Evolutionary conservation across 1,140 invertebrate species (phyloP), one percentile per base, ranked within the genome.

Genomic region (Phocides pigmalion): DNA sequence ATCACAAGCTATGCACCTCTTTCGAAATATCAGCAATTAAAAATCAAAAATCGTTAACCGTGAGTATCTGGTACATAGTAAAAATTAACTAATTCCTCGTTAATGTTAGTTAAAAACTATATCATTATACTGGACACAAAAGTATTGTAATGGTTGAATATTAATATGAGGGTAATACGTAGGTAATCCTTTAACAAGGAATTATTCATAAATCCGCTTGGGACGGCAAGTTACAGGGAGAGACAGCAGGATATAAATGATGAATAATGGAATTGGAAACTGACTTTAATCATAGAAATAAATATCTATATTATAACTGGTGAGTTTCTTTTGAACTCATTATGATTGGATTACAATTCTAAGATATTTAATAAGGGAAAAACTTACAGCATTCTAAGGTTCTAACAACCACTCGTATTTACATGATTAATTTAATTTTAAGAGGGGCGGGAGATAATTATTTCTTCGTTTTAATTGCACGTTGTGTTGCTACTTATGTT

Each of bases 391-490:
- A 59, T 64, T 72, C 69, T 71, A 66, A 74, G 67, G 62, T 64
- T 72, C 69, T 71, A 66, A 74, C 68, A 73, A 64, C 53, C 51
- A 68, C 68, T 76, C 67, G 66, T 77, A 80, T 82, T 79, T 75
- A 77, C 64, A 74, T 75, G 75, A 28, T 50, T 79, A 82, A 82
- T 83, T 88, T 83, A 78, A 84, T 89, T 87, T 75, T 70, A 77
- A 80, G 84, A 86, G 82, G 85, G 85, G 85, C 75, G 83, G 80
- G 87, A 79, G 83, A 81, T 85, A 87, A 88, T 89, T 87, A 87
- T 84, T 86, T 87, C 77, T 85, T 76, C 81, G 72, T 80, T 89
- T 90, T 89, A 87, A 90, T 89, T 90, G 83, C 89, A 82, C 81
- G 83, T 82, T 85, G 73, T 83, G 83, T 90, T 82, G 85, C 74